Base-by-base conservation (phyloP, 2,797 vertebrate species). In the Kryptolebias ocellatus region DNA sequence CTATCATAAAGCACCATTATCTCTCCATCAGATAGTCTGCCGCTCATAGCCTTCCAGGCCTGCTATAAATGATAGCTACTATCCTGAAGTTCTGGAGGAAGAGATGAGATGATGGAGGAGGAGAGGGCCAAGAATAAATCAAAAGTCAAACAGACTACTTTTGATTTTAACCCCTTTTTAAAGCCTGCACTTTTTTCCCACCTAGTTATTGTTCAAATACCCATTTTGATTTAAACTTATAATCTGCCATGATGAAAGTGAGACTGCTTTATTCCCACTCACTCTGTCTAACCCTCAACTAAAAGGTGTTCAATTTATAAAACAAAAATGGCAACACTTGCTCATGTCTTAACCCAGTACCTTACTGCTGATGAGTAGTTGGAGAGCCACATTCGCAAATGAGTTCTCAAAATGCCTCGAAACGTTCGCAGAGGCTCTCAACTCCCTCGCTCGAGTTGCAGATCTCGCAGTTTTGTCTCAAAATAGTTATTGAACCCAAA, bases 1-100 rank as follows among this genome's bases (percentile, higher is more conserved):
- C 88, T 81, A 86, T 90, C 85, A 90, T 90, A 89, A 88, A 90
- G 76, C 78, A 84, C 86, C 87, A 91, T 90, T 91, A 90, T 90
- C 87, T 85, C 74, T 69, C 80, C 85, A 89, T 87, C 85, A 87
- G 83, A 89, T 83, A 89, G 84, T 84, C 87, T 80, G 83, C 84
- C 81, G 83, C 66, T 87, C 87, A 83, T 85, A 89, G 84, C 84
- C 87, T 90, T 79, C 74, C 85, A 88, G 90, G 76, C 88, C 68
- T 67, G 74, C 74, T 87, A 87, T 90, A 90, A 90, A 90, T 89
- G 88, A 90, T 86, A 53, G 88, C 74, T 90, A 89, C 87, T 92
- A 87, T 91, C 78, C 78, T 84, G 85, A 74, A 85, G 72, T 76
- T 73, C 68, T 52, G 70, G 5, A 62, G 83, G 51, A 39, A 45